Base-by-base conservation (phyloP, 1,140 invertebrate genomes). In the Leguminivora glycinivorella region DNA sequence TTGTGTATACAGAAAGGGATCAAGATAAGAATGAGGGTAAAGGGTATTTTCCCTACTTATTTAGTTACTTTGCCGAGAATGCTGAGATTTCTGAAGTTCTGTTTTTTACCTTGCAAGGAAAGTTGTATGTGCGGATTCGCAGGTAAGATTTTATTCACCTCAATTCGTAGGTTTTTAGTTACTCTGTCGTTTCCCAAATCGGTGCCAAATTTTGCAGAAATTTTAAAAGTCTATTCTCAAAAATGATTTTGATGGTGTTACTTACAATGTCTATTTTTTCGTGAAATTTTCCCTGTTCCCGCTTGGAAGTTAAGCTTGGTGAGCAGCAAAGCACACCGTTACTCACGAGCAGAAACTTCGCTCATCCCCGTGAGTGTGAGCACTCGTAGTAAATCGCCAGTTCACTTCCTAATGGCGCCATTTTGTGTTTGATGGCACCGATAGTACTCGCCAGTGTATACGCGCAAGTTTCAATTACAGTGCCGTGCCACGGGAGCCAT, bases 401-500 rank as follows among this genome's bases (percentile, higher is more conserved):
- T 52, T 52, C 17, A 52, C 47, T 52, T 22, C 47, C 47, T 52
- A 52, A 52, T 52, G 47, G 17, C 19, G 19, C 47, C 47, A 52
- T 19, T 52, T 52, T 22, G 47, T 52, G 22, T 52, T 52, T 52
- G 47, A 52, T 52, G 47, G 47, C 19, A 52, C 47, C 47, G 47
- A 52, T 52, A 52, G 17, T 52, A 9, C 47, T 47, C 47, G 47
- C 47, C 17, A 52, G 17, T 22, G 17, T 38, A 38, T 38, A 22
- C 47, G 17, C 47, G 10, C 47, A 22, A 52, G 47, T 52, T 52
- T 52, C 47, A 52, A 52, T 52, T 52, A 52, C 47, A 52, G n/a
- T 52, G 47, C 47, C 47, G 47, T 52, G 47, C n/a, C 47, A 52
- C 19, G 19, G 47, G 47, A 52, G 43, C 43, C n/a, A 52, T 52